Conservation (phyloP, 2,113 vertebrate species). For the Orycteropus afer region DNA sequence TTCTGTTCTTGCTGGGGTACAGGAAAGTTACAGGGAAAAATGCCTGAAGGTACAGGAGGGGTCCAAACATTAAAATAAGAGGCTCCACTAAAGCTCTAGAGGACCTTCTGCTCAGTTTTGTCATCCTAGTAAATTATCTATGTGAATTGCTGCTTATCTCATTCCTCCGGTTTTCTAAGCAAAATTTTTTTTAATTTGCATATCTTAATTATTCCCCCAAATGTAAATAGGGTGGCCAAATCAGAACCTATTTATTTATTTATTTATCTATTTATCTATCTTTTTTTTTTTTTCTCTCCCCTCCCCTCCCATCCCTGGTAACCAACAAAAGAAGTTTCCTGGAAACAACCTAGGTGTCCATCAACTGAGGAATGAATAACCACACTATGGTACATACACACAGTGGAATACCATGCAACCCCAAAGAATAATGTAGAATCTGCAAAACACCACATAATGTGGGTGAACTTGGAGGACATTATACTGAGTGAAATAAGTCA, state of each 20-base stretch:
- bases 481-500: no score
- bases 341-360: no score
- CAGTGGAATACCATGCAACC: no score
- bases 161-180: background rate
- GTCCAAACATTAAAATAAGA: background rate
- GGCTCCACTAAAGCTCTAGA: background rate
- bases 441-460: no score
- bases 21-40: background rate
- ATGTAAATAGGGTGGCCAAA: background rate
- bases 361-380: no score
- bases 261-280: no score
- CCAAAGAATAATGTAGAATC: no score
- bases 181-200: conserved; percentile 1
- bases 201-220: background rate
- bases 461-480: no score
- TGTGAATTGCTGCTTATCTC: background rate
- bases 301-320: no score
- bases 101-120: background rate
- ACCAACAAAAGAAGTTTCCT: no score
- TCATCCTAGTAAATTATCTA: background rate
- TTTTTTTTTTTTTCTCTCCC: no score
- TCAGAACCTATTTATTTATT: background rate
- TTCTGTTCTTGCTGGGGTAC: background rate
- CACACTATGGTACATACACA: no score
- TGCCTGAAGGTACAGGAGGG: background rate